Percentiles rank a stretch among this genome's conserved stretches.
phyloP scores from a whole-genome alignment of 1,140 invertebrate species.

The Drosophila novamexicana region DNA sequence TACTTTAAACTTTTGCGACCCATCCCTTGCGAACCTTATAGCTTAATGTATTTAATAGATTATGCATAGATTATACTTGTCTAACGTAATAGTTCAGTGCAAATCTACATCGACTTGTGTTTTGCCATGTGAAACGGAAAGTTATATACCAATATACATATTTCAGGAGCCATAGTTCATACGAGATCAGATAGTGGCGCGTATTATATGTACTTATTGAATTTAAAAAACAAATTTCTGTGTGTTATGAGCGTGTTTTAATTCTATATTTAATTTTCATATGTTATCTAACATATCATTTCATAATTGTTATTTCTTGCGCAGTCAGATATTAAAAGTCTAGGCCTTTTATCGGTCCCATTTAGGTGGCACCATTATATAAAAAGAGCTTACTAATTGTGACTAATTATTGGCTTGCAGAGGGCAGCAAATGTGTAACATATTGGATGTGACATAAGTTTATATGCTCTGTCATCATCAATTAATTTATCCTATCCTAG shows the following conservation, averaged over 20 bases:
- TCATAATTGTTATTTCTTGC: constrained; percentile 7
- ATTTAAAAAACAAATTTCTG: neutral
- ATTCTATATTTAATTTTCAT: neutral
- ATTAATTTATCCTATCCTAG: too few species aligned
- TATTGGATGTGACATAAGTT: neutral
- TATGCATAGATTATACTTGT: constrained; percentile 46
- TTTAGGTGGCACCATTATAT: constrained; percentile 6
- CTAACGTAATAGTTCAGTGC: neutral
- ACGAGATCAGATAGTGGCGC: neutral
- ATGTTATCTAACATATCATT: neutral
- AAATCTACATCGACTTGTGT: constrained; percentile 7
- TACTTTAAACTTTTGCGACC: constrained; percentile 49
- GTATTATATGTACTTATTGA: neutral
- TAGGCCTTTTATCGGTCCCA: constrained; percentile 14
- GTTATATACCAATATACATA: neutral
- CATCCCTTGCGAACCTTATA: constrained; percentile 32
- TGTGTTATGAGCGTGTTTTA: neutral
- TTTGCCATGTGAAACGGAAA: constrained; percentile 11
- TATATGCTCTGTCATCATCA: neutral
- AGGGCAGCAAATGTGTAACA: neutral
- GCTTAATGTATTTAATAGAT: constrained; percentile 49
- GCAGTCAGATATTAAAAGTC: constrained; percentile 5
- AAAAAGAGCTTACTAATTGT: neutral
- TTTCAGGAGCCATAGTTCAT: constrained; percentile 5
- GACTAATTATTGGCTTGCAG: neutral